These are phyloP conservation scores for Anolis carolinensis DNA, from an alignment of 2,113 vertebrate genomes.

Conservation along the genomic window DNA sequence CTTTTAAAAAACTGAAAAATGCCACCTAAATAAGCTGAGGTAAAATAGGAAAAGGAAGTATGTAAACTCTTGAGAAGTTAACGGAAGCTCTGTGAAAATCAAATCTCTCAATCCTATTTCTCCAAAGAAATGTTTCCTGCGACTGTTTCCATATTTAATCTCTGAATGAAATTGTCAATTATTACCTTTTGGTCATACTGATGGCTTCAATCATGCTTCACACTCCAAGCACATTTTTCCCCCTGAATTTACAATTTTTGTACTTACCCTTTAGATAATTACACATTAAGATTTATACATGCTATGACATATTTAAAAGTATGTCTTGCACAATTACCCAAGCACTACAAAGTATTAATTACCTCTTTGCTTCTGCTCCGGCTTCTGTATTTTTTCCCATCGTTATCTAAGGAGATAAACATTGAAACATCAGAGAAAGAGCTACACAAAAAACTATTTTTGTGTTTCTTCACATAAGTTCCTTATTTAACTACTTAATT, in stretches of 20 bases:
- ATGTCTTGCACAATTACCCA: slow-evolving; percentile 79
- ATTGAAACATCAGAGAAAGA: slow-evolving; percentile 21
- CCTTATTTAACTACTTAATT: not conserved
- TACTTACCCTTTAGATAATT: slow-evolving; percentile 90
- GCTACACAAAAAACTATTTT: not conserved
- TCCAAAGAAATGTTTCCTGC: slow-evolving; percentile 76
- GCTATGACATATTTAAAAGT: slow-evolving; percentile 75
- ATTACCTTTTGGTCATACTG: slow-evolving; percentile 79
- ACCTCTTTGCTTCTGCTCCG: slow-evolving; percentile 99
- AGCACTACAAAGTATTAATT: slow-evolving; percentile 89
- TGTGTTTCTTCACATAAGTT: not conserved
- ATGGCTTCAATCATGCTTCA: slow-evolving; percentile 81
- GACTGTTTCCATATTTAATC: slow-evolving; percentile 73
- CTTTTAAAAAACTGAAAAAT: slow-evolving; percentile 46
- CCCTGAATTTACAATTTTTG: slow-evolving; percentile 67
- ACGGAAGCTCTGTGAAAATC: slow-evolving; percentile 83
- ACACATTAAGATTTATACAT: slow-evolving; percentile 63
- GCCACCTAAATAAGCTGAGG: slow-evolving; percentile 47
- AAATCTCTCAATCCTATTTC: slow-evolving; percentile 76
- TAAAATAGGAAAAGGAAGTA: slow-evolving; percentile 40
- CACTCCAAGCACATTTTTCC: slow-evolving; percentile 74
- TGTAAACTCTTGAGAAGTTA: slow-evolving; percentile 67
- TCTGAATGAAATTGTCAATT: slow-evolving; percentile 74
- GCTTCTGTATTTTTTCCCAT: slow-evolving; percentile 91
- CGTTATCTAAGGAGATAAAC: slow-evolving; percentile 71